Evolutionary conservation across 30 jellyfish, hydroid and myxozoan genomes (phyloP).

Genomic region (Cassiopea andromeda): DNA sequence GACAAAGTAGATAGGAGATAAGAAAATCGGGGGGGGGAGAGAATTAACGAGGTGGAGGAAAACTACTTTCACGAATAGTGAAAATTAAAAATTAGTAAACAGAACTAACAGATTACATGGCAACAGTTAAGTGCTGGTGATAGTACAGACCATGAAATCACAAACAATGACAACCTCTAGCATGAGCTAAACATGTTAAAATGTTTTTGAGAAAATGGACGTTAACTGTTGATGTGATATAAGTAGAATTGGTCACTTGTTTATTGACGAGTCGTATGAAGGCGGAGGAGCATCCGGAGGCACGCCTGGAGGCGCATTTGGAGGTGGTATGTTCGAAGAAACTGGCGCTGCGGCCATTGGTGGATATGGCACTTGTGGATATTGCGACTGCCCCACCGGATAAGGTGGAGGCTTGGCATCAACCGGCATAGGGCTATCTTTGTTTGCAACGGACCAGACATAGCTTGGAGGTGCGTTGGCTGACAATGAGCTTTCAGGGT

Average conservation of each 20-base stretch:
- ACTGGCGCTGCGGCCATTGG: not conserved
- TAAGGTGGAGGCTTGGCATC: not conserved
- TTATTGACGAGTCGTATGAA: not conserved
- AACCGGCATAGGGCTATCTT: not conserved
- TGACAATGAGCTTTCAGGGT: not conserved
- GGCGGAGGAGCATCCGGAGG: conserved; percentile 11
- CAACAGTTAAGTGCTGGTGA: too few relatives aligned
- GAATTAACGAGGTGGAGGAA: too few relatives aligned
- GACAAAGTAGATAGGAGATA: too few relatives aligned
- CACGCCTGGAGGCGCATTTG: not conserved
- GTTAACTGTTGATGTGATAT: not conserved
- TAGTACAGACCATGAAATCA: too few relatives aligned
- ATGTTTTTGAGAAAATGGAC: too few relatives aligned
- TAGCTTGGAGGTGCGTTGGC: not conserved
- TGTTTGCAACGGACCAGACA: not conserved
- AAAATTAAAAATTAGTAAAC: too few relatives aligned
- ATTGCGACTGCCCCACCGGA: not conserved
- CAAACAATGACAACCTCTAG: too few relatives aligned
- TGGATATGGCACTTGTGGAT: conserved; percentile 14
- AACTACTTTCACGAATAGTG: too few relatives aligned
- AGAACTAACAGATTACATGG: too few relatives aligned
- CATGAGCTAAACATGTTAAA: too few relatives aligned
- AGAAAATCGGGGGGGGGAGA: too few relatives aligned
- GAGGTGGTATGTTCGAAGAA: not conserved
- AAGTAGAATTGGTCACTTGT: not conserved